Evolutionary conservation across 2,888 invertebrate genomes (phyloP), one percentile per base, ranked within the genome.

Genomic region (Stenchaetothrips biformis): DNA sequence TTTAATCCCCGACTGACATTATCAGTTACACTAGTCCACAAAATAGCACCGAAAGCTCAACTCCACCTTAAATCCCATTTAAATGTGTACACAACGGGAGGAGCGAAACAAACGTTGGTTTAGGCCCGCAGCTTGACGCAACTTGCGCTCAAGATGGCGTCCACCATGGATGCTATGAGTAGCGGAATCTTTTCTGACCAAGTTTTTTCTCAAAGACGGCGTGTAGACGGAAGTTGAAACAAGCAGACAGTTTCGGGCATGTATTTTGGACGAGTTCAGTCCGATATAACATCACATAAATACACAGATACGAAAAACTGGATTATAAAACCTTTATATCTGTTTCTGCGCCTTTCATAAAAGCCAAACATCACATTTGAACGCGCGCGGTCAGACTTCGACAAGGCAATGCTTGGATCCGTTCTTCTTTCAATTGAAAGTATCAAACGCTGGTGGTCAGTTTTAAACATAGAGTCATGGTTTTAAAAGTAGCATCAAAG

Each of bases 31-130:
- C 67, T 11, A 74, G 25, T 74, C 21, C 25, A 74, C 25, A 21
- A 74, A 74, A 21, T 11, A 74, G 67, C 67, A 74, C 67, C 67
- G 67, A 21, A 74, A 74, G 67, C 67, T 74, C 67, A 74, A 74
- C 67, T 74, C 67, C 67, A 25, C 67, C 67, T 74, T 21, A 74
- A 74, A 74, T 25, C 67, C 67, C 67, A 74, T 74, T 74, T 74
- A 74, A 74, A 74, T 74, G n/a, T 74, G 67, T 74, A 74, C 25
- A 74, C 67, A 74, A 74, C 67, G 67, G 67, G 67, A 74, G 67
- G 67, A 74, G 67, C 67, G 67, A 74, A 74, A 74, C 67, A 74
- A 74, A 74, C 67, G 67, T 74, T 74, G 67, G 67, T 74, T 74
- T 74, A 74, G 67, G 67, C 67, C 67, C 67, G 67, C 21, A 74